Percentiles rank a stretch among this genome's conserved stretches.
phyloP scores from a whole-genome alignment of 2,113 vertebrate genomes.

The Sander lucioperca region DNA sequence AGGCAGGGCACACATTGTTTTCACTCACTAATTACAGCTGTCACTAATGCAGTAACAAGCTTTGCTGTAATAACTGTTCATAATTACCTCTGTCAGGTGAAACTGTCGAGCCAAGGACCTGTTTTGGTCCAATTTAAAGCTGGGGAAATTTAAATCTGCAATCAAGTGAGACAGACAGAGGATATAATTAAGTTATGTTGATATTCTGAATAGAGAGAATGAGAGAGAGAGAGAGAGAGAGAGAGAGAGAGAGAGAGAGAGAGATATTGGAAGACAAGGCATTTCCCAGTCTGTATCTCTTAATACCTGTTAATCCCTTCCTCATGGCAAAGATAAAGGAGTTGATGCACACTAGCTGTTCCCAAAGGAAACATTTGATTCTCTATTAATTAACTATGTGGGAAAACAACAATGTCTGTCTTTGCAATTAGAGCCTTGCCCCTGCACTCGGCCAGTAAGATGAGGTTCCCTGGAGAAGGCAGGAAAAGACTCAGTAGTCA shows the following conservation, averaged over 20 bases:
- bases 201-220: conserved; percentile 1
- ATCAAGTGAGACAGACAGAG: neutral
- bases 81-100: conserved; percentile 57
- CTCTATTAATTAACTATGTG: conserved; percentile 64
- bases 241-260: conserved; percentile 4
- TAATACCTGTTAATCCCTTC: conserved; percentile 73
- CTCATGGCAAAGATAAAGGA: conserved; percentile 50
- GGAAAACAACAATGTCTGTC: conserved; percentile 60
- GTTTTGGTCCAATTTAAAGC: conserved; percentile 32
- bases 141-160: conserved; percentile 25
- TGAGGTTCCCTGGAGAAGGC: conserved; percentile 32
- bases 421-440: conserved; percentile 42
- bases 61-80: conserved; percentile 40
- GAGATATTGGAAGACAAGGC: conserved; percentile 10
- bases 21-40: conserved; percentile 56
- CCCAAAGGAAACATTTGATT: conserved; percentile 58
- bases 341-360: conserved; percentile 44
- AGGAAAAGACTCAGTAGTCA: conserved; percentile 36
- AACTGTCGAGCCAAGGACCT: conserved; percentile 23
- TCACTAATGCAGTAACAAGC: conserved; percentile 49
- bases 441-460: conserved; percentile 54
- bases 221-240: neutral
- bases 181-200: neutral
- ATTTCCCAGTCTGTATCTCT: conserved; percentile 50
- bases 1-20: conserved; percentile 57